These are phyloP conservation scores for Abrostola triplasia DNA, from an alignment of 2,888 invertebrate species.

Conservation along the genomic window DNA sequence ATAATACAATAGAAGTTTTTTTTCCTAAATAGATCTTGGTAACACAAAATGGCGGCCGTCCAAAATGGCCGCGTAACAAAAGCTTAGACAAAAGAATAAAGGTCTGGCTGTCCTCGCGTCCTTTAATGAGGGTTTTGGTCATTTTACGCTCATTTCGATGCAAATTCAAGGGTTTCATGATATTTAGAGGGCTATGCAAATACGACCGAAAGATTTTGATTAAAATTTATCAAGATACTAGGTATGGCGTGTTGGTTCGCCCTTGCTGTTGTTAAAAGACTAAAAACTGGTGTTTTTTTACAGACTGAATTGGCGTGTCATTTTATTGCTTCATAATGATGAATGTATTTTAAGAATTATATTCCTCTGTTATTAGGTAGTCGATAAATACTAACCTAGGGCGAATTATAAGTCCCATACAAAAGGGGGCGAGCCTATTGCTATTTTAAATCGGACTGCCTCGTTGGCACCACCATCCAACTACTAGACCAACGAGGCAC, in stretches of 20 bases:
- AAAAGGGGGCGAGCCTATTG: no score
- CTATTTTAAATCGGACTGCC: no score
- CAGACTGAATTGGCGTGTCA: not conserved
- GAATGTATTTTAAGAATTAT: no score
- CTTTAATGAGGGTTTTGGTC: constrained; percentile 81
- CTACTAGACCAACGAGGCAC: no score
- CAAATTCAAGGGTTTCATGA: constrained; percentile 83
- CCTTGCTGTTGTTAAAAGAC: constrained; percentile 8
- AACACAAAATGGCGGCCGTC: constrained; percentile 71
- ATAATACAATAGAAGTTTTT: constrained; percentile 63
- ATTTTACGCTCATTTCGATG: constrained; percentile 85
- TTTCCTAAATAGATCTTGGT: constrained; percentile 73
- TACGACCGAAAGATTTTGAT: constrained; percentile 82
- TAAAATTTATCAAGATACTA: constrained; percentile 78
- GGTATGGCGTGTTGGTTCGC: constrained; percentile 27
- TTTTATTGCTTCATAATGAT: no score
- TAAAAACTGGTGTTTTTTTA: not conserved
- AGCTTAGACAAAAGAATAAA: constrained; percentile 83
- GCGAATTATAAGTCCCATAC: no score
- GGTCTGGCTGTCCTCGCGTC: constrained; percentile 71
- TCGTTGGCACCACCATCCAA: no score
- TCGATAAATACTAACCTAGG: no score
- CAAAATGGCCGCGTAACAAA: constrained; percentile 71
- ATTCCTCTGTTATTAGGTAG: no score
- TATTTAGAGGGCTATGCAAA: constrained; percentile 83